Evolutionary conservation across 2,113 vertebrate genomes (phyloP).

Genomic region (Chamaea fasciata): DNA sequence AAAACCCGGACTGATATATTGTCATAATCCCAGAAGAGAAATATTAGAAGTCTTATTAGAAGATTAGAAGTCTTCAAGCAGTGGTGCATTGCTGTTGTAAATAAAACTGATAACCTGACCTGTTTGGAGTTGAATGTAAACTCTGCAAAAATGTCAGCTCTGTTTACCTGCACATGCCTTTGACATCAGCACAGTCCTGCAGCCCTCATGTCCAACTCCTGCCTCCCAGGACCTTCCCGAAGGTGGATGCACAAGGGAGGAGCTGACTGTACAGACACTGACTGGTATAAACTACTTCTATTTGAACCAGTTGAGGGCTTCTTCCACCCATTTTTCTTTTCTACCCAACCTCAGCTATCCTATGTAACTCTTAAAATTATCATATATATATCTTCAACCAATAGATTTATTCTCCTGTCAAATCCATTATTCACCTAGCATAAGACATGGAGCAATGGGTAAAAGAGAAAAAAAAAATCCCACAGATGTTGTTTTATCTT

Average conservation of each 20-base stretch:
- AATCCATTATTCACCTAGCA: not conserved
- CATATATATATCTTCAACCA: not conserved
- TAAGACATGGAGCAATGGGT: not conserved
- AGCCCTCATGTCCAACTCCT: not conserved
- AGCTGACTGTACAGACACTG: not conserved
- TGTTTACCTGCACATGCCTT: not conserved
- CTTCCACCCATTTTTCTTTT: not conserved
- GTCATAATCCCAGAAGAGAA: not conserved
- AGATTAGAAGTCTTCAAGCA: not conserved
- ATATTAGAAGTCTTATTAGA: not conserved
- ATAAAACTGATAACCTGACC: not conserved
- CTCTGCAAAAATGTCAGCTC: not conserved
- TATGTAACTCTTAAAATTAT: not conserved
- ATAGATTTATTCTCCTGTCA: not conserved
- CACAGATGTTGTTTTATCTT: not conserved
- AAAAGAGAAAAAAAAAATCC: not conserved
- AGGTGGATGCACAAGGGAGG: not conserved
- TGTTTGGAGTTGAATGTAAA: not conserved
- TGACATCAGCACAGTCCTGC: not conserved
- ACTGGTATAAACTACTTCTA: not conserved
- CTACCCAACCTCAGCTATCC: not conserved
- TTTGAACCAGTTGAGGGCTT: accelerated
- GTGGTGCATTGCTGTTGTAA: not conserved
- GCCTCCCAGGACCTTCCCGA: not conserved
- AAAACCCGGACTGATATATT: not conserved